Conservation (phyloP, 35 echinoderm and acorn worm species). For the Amphiura filiformis region DNA sequence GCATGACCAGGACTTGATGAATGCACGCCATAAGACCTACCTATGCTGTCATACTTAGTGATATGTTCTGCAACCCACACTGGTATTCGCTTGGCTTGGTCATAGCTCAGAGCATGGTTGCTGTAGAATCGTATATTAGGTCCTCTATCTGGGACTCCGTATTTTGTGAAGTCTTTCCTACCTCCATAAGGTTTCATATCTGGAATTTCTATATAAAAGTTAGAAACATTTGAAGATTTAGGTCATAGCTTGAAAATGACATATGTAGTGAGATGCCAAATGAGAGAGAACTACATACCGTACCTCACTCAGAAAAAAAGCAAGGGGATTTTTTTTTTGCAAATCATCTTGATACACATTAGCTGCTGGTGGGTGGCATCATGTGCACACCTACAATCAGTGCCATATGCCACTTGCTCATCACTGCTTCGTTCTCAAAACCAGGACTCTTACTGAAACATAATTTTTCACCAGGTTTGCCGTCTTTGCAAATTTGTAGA, state of each 20-base stretch:
- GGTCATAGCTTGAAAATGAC: too few relatives aligned
- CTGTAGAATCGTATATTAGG: constrained; percentile 50
- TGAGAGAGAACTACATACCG: not conserved
- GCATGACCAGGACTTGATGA: too few relatives aligned
- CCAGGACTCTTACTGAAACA: too few relatives aligned
- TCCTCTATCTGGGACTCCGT: constrained; percentile 86
- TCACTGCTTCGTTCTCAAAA: too few relatives aligned
- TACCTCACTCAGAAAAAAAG: not conserved
- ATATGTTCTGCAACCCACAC: constrained; percentile 96
- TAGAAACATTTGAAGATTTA: not conserved
- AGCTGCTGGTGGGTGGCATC: too few relatives aligned
- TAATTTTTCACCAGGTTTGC: too few relatives aligned
- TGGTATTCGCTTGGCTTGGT: constrained; percentile 81
- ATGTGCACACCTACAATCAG: too few relatives aligned
- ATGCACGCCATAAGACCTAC: too few relatives aligned
- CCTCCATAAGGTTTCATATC: not conserved
- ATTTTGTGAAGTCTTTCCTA: constrained; percentile 60
- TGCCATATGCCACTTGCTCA: too few relatives aligned
- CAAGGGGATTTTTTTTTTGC: too few relatives aligned
- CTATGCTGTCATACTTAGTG: constrained; percentile 62
- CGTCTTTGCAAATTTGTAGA: too few relatives aligned
- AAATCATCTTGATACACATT: too few relatives aligned
- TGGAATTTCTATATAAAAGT: not conserved
- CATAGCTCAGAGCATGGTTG: constrained; percentile 87
- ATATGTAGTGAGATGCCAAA: not conserved